These are phyloP conservation scores for Clanis bilineata DNA, from an alignment of 2,888 invertebrate species.

Conservation along the genomic window DNA sequence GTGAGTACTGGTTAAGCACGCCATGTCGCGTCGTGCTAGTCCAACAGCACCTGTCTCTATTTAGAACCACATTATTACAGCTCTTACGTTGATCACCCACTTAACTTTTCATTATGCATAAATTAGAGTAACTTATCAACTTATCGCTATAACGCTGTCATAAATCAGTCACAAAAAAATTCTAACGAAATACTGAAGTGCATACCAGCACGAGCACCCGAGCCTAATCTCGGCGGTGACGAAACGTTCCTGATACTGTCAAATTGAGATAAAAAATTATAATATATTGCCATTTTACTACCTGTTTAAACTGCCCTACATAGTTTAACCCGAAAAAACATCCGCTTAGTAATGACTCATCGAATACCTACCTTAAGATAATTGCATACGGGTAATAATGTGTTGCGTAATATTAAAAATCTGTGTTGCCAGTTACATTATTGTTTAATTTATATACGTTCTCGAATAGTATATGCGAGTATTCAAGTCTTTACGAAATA, in stretches of 20 bases:
- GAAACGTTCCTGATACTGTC: constrained; percentile 15
- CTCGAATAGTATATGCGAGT: background rate
- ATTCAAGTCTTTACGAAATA: background rate
- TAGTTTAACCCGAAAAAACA: constrained; percentile 65
- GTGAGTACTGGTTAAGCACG: too few relatives aligned
- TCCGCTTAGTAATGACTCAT: constrained; percentile 49
- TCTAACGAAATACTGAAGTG: background rate
- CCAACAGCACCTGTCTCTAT: background rate
- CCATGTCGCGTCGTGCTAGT: too few relatives aligned
- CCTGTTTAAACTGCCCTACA: constrained; percentile 53
- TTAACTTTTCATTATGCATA: background rate
- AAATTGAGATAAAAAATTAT: constrained; percentile 51
- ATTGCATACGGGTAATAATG: constrained; percentile 30
- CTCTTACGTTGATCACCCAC: too few relatives aligned
- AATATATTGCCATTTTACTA: constrained; percentile 40
- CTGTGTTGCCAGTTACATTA: constrained; percentile 19
- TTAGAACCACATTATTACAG: too few relatives aligned
- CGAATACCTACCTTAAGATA: constrained; percentile 36
- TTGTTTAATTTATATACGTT: constrained; percentile 7
- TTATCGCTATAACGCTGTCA: background rate
- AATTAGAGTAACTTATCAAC: background rate
- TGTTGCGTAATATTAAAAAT: constrained; percentile 31
- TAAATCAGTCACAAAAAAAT: background rate
- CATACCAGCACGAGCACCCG: background rate
- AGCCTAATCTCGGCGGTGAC: constrained; percentile 9